Conservation (phyloP, 2,888 invertebrate genomes). For the Leptinotarsa tumamoca region DNA sequence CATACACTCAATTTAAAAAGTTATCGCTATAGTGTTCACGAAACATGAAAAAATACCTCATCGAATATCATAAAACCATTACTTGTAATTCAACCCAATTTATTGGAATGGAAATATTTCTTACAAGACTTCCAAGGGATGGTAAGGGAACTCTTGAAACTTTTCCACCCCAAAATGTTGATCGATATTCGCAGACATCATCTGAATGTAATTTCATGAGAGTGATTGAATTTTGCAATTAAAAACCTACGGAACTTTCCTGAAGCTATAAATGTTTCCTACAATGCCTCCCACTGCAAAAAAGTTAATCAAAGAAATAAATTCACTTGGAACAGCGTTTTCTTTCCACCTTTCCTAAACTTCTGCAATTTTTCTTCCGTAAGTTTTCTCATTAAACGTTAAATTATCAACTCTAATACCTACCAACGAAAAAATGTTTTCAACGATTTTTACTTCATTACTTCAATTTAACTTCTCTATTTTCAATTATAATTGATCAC, state of each 20-base stretch:
- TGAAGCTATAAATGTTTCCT: constrained; percentile 46
- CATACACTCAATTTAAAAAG: no score
- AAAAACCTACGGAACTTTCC: constrained; percentile 42
- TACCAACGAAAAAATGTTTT: constrained; percentile 49
- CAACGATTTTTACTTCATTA: constrained; percentile 42
- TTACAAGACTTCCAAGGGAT: background rate
- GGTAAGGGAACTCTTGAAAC: background rate
- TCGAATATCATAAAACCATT: no score
- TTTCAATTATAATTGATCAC: constrained; percentile 45
- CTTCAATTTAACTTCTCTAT: constrained; percentile 46
- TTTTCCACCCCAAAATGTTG: background rate
- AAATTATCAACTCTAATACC: constrained; percentile 57
- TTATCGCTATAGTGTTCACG: no score
- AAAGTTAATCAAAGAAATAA: constrained; percentile 62
- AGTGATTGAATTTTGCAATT: constrained; percentile 40
- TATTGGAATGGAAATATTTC: background rate
- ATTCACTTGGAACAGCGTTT: constrained; percentile 56
- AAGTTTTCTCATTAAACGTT: constrained; percentile 62
- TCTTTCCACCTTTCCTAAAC: constrained; percentile 59
- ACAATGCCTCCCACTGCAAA: constrained; percentile 48
- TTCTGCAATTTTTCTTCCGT: constrained; percentile 60
- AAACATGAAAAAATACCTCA: no score
- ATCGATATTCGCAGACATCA: constrained; percentile 13
- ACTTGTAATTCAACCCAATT: no score
- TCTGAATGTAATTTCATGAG: constrained; percentile 23